These are phyloP conservation scores for Drosophila chauvacae DNA, from an alignment of 1,140 invertebrate genomes.

Conservation along the genomic window DNA sequence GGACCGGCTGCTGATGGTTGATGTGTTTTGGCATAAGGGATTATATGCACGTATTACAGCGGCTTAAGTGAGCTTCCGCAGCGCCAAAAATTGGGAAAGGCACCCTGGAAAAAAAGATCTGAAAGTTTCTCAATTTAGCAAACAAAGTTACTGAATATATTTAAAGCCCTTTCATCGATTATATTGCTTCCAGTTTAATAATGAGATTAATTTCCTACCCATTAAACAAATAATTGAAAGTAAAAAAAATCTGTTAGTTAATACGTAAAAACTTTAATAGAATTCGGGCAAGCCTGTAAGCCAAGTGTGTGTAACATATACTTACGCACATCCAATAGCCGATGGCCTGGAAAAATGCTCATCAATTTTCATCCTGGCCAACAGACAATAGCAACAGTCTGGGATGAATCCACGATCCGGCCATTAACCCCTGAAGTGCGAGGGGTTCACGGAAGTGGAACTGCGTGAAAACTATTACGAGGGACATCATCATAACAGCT, in stretches of 20 bases:
- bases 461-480: constrained; percentile 62
- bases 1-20: constrained; percentile 23
- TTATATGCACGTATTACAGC: constrained; percentile 59
- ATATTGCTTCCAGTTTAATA: neutral
- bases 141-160: neutral
- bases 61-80: constrained; percentile 42
- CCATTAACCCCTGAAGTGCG: constrained; percentile 42
- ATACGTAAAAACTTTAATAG: constrained; percentile 36
- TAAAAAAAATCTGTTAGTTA: neutral
- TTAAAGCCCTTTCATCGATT: neutral
- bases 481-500: constrained; percentile 35
- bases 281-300: constrained; percentile 22
- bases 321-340: constrained; percentile 26
- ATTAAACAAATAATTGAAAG: neutral
- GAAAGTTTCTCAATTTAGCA: neutral
- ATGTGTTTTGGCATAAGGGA: constrained; percentile 60
- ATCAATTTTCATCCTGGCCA: constrained; percentile 51
- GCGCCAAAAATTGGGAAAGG: constrained; percentile 7
- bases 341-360: constrained; percentile 69
- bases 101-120: neutral
- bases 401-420: constrained; percentile 32
- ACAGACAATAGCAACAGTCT: constrained; percentile 31
- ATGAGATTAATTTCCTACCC: neutral
- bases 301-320: constrained; percentile 9
- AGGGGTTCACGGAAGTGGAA: constrained; percentile 1